These are phyloP conservation scores for Cyprinella venusta DNA, from an alignment of 2,797 vertebrate genomes.

Conservation along the genomic window DNA sequence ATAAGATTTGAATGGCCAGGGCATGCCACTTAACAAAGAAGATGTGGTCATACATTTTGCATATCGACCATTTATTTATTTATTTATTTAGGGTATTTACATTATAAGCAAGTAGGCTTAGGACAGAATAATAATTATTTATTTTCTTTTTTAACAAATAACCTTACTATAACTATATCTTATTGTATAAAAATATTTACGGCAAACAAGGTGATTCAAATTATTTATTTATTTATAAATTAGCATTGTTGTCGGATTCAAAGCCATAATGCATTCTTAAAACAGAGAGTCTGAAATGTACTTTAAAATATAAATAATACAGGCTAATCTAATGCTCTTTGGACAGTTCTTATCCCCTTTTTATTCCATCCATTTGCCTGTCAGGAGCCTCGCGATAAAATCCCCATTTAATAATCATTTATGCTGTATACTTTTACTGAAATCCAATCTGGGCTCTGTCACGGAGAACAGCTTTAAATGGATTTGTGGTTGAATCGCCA, in stretches of 20 bases:
- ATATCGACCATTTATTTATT: conserved; percentile 87
- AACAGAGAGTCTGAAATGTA: background rate
- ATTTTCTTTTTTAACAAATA: too few species aligned
- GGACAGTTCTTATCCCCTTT: conserved; percentile 14
- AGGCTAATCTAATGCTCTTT: background rate
- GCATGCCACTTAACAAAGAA: conserved; percentile 83
- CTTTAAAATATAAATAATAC: background rate
- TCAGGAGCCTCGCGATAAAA: conserved; percentile 49
- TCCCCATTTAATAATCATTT: conserved; percentile 59
- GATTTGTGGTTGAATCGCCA: conserved; percentile 83
- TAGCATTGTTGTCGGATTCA: background rate
- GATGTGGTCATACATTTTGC: conserved; percentile 87
- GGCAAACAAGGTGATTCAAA: background rate
- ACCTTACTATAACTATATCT: background rate
- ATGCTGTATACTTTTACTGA: conserved; percentile 68
- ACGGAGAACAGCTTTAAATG: conserved; percentile 81
- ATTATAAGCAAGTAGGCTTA: conserved; percentile 66
- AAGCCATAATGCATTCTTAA: background rate
- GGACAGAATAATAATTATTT: conserved; percentile 74
- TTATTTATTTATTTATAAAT: background rate
- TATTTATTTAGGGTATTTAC: conserved; percentile 52
- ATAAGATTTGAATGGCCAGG: conserved; percentile 89
- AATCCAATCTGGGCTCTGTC: conserved; percentile 80
- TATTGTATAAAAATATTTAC: background rate
- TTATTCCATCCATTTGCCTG: conserved; percentile 16